Conservation (phyloP, 1,140 invertebrate species). For the Myzus persicae region DNA sequence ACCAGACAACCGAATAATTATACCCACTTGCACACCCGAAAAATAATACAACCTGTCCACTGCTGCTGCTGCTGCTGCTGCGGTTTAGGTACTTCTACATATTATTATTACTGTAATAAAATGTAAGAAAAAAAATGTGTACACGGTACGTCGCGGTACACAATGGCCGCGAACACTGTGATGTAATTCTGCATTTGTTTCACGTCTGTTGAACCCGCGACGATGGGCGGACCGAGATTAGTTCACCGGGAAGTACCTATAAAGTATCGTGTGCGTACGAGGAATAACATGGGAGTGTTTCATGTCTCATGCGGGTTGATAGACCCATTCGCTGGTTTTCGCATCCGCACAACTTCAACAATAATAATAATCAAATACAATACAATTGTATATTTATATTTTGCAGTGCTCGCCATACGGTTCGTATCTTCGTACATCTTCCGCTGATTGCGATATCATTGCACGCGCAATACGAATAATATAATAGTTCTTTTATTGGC, state of each 20-base stretch:
- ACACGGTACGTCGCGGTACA: background rate
- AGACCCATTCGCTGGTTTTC: background rate
- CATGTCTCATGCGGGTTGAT: background rate
- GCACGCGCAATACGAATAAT: too few species aligned
- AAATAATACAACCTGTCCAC: background rate
- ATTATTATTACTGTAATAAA: too few species aligned
- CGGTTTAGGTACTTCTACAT: too few species aligned
- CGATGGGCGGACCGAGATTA: background rate
- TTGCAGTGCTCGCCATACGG: background rate
- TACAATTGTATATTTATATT: background rate
- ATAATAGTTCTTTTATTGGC: background rate
- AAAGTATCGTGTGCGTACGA: background rate
- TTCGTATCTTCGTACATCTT: background rate
- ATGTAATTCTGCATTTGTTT: conserved; percentile 33
- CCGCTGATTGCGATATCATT: too few species aligned
- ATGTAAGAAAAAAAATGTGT: background rate
- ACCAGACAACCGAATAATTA: background rate
- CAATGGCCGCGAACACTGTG: background rate
- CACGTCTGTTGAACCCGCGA: background rate
- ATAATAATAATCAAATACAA: background rate
- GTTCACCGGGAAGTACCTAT: background rate
- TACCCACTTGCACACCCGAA: background rate
- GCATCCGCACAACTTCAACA: background rate
- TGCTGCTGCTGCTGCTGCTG: background rate
- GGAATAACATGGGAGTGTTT: background rate